These are phyloP conservation scores for Neoitamus cyanurus DNA, from an alignment of 2,888 invertebrate genomes.

Conservation along the genomic window DNA sequence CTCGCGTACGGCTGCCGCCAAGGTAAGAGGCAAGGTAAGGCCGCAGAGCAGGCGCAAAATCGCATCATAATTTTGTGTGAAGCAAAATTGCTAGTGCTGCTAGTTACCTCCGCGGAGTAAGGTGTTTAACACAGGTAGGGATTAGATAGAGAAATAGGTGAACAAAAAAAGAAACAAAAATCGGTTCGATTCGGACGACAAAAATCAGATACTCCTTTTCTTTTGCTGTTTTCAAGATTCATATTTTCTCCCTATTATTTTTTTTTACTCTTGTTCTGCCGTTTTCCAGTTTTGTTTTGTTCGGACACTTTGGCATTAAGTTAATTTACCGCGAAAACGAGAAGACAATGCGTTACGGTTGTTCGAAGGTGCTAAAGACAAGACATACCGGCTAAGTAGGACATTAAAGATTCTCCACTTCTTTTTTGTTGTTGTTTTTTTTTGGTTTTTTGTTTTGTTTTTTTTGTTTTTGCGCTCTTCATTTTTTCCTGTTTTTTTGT, in stretches of 20 bases:
- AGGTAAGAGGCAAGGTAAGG: neutral
- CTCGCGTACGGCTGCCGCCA: neutral
- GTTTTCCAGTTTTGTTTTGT: neutral
- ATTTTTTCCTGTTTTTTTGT: neutral
- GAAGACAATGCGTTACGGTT: neutral
- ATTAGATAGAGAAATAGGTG: no score
- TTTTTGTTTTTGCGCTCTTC: neutral
- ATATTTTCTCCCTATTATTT: no score
- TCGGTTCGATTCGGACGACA: no score
- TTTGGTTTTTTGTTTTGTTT: neutral
- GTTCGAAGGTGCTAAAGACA: neutral
- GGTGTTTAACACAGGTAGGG: neutral
- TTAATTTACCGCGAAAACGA: neutral
- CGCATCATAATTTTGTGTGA: slow-evolving; percentile 1
- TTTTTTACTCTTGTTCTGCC: neutral
- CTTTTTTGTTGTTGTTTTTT: no score
- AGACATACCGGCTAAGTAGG: neutral
- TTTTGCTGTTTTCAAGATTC: no score
- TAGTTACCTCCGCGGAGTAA: neutral
- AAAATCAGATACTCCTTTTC: no score
- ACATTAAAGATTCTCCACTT: neutral
- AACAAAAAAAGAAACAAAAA: no score
- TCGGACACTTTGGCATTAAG: neutral
- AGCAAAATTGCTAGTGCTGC: slow-evolving; percentile 1
- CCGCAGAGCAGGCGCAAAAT: neutral